Evolutionary conservation across 1,140 invertebrate genomes (phyloP).

Genomic region (Bombyx mori): DNA sequence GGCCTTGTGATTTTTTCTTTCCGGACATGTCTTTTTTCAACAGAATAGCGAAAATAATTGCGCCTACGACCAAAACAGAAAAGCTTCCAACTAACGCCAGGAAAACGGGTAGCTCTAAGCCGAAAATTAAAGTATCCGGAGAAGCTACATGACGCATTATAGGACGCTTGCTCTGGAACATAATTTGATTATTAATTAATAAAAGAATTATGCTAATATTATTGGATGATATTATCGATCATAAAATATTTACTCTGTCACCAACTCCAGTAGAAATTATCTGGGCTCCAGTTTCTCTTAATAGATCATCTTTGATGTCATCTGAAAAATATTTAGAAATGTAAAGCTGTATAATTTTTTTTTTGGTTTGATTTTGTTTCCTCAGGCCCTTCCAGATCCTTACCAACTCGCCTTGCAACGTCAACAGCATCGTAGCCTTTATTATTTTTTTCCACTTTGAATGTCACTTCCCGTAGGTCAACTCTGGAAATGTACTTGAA

Average conservation of each 20-base stretch:
- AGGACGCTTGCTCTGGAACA: constrained; percentile 47
- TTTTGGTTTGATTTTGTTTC: too few relatives aligned
- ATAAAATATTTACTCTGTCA: constrained; percentile 76
- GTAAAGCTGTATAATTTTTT: not conserved
- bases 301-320: constrained; percentile 74
- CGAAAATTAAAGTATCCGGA: constrained; percentile 54
- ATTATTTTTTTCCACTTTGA: constrained; percentile 83
- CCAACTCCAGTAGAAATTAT: constrained; percentile 84
- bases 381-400: constrained; percentile 12
- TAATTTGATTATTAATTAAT: too few relatives aligned
- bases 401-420: constrained; percentile 81
- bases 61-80: constrained; percentile 77
- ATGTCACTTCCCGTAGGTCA: constrained; percentile 83
- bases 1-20: constrained; percentile 79
- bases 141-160: constrained; percentile 34
- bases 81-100: constrained; percentile 56
- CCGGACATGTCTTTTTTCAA: constrained; percentile 79
- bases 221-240: not conserved
- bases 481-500: constrained; percentile 71
- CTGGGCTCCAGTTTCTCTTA: constrained; percentile 73
- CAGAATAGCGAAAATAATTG: constrained; percentile 80
- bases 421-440: constrained; percentile 80
- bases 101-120: constrained; percentile 73
- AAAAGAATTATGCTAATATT: not conserved
- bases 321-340: constrained; percentile 65